phyloP scores from a whole-genome alignment of 2,797 vertebrate species.

The Phataginus tetradactyla region DNA sequence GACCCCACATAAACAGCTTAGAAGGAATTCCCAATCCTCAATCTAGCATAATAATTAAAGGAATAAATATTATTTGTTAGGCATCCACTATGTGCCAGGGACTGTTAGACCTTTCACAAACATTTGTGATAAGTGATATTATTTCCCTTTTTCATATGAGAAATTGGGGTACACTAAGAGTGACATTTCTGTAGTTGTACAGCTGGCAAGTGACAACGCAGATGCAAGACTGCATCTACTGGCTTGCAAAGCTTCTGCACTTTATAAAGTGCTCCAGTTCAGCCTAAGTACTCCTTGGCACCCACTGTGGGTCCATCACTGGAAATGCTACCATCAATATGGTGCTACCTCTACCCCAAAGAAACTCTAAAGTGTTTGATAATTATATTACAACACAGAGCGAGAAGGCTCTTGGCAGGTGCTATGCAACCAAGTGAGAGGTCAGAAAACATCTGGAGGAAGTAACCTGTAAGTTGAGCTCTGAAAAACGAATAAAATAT shows the following conservation, averaged over 20 bases:
- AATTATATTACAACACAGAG: neutral
- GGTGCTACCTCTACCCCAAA: neutral
- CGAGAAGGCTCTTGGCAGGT: neutral
- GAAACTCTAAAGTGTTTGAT: neutral
- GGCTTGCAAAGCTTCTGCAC: neutral
- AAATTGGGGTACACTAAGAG: neutral
- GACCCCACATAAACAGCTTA: neutral
- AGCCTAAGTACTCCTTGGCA: neutral
- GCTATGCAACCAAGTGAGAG: neutral
- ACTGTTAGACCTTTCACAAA: neutral
- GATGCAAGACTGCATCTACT: neutral
- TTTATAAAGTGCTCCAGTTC: neutral
- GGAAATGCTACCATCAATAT: neutral
- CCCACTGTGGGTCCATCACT: neutral
- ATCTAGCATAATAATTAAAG: neutral
- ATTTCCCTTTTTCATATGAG: neutral
- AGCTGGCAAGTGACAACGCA: neutral
- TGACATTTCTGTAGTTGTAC: neutral
- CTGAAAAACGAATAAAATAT: neutral
- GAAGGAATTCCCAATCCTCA: neutral
- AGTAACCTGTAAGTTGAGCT: neutral
- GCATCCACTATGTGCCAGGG: neutral
- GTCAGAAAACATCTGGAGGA: neutral
- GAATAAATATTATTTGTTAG: neutral
- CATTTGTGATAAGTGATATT: neutral